A percentile compares a stretch with the other conserved stretches of the same genome.
These are phyloP conservation scores for Indicator maculatus DNA, from an alignment of 2,113 vertebrate genomes.

Conservation along the genomic window DNA sequence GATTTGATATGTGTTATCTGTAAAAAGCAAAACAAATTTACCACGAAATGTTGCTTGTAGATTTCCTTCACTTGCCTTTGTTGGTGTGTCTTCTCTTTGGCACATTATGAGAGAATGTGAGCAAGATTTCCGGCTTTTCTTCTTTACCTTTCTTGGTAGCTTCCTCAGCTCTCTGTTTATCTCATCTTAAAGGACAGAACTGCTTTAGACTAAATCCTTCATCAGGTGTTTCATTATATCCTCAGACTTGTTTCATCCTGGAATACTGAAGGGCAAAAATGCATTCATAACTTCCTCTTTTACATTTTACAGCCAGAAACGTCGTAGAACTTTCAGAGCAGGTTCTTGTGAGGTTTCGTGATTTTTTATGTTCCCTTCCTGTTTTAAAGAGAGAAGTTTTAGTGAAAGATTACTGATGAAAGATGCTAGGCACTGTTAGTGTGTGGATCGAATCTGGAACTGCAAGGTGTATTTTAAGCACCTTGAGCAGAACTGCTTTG, in stretches of 20 bases:
- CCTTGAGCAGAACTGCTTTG: not conserved
- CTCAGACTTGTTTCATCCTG: not conserved
- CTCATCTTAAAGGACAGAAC: not conserved
- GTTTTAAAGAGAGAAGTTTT: not conserved
- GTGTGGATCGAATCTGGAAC: not conserved
- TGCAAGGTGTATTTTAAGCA: not conserved
- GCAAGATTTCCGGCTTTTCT: not conserved
- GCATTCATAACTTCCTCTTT: not conserved
- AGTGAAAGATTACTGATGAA: not conserved
- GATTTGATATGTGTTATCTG: not conserved
- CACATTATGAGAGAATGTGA: not conserved
- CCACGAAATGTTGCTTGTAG: not conserved
- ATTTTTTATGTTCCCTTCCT: not conserved
- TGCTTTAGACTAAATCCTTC: slow-evolving; percentile 11
- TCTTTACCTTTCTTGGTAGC: not conserved
- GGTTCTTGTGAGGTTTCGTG: slow-evolving; percentile 13
- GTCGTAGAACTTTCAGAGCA: slow-evolving; percentile 32
- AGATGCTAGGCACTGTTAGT: not conserved
- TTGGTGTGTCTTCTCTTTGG: not conserved
- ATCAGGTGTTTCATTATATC: not conserved
- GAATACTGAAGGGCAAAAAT: not conserved
- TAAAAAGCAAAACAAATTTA: not conserved
- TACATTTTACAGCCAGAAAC: not conserved
- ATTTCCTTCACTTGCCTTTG: not conserved
- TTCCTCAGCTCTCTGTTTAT: not conserved